Conservation (phyloP, 2,888 invertebrate genomes). For the Parnassius orleans region DNA sequence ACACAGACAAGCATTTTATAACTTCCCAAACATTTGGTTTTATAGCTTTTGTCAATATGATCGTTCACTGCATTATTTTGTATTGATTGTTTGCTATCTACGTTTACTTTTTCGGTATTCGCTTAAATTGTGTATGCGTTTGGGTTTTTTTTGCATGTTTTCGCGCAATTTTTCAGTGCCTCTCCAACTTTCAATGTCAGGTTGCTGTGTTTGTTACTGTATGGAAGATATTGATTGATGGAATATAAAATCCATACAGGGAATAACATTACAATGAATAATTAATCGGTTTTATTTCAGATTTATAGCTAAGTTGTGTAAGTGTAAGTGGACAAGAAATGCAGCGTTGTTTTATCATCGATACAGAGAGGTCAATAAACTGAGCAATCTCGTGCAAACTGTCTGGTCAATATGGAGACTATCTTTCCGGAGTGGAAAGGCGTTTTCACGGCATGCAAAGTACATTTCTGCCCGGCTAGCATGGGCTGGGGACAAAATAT, state of each 20-base stretch:
- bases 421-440: conserved; percentile 44
- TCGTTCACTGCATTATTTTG: conserved; percentile 10
- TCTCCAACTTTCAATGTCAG: not conserved
- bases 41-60: conserved; percentile 24
- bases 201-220: no score
- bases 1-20: conserved; percentile 60
- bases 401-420: conserved; percentile 44
- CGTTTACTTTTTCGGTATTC: not conserved
- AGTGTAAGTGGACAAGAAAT: not conserved
- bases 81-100: conserved; percentile 1
- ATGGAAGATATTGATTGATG: not conserved
- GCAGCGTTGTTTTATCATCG: conserved; percentile 13
- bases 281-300: no score
- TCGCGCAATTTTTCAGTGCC: not conserved
- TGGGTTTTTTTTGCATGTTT: not conserved
- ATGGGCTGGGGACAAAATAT: no score
- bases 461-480: no score
- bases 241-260: not conserved
- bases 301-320: no score
- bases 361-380: conserved; percentile 36
- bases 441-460: conserved; percentile 50
- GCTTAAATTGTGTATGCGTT: not conserved
- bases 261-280: not conserved
- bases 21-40: conserved; percentile 51
- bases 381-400: conserved; percentile 40